Evolutionary conservation across 2,888 invertebrate species (phyloP).

Genomic region (Hipparchia semele): DNA sequence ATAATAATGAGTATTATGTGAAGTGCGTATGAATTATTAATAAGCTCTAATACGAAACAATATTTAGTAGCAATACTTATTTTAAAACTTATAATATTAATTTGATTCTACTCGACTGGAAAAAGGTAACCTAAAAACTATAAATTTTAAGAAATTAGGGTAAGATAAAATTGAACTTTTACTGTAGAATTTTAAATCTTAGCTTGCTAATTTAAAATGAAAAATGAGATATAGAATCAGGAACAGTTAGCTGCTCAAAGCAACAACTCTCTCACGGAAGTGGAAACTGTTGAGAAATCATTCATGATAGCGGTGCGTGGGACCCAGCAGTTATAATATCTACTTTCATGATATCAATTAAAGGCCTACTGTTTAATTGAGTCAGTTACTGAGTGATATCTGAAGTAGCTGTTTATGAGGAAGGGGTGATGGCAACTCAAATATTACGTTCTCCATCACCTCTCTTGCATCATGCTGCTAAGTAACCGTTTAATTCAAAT

Average conservation of each 20-base stretch:
- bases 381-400: too few relatives aligned
- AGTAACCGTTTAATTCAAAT: too few relatives aligned
- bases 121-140: not conserved
- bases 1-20: not conserved
- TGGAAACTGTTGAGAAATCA: not conserved
- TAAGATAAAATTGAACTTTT: not conserved
- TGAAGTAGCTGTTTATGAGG: too few relatives aligned
- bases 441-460: too few relatives aligned
- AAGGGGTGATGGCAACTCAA: too few relatives aligned
- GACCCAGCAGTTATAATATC: too few relatives aligned
- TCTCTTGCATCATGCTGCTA: too few relatives aligned
- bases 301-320: too few relatives aligned
- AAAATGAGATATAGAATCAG: slow-evolving; percentile 21
- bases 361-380: too few relatives aligned
- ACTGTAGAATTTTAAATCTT: not conserved
- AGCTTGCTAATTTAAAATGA: not conserved
- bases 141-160: not conserved
- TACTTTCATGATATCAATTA: too few relatives aligned
- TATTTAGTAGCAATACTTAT: not conserved
- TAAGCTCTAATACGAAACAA: not conserved
- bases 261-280: not conserved
- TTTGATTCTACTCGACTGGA: not conserved
- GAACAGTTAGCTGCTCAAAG: not conserved
- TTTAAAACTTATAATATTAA: not conserved
- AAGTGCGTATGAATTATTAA: not conserved